phyloP scores from a whole-genome alignment of 2,888 invertebrate species.

The Fragum fragum region DNA sequence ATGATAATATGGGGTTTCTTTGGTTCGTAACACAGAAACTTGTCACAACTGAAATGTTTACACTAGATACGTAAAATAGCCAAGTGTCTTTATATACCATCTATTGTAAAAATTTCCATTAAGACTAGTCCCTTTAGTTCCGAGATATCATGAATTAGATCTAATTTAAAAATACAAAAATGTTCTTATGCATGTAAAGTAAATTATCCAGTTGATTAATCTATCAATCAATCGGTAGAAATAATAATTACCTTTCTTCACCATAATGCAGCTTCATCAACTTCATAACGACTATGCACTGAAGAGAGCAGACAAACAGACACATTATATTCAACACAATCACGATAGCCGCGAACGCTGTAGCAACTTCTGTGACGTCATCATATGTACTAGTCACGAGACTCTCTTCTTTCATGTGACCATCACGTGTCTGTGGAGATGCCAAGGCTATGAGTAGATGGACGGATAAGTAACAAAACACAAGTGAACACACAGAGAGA shows the following conservation, averaged over 20 bases:
- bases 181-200: no score
- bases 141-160: no score
- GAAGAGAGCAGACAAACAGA: slow-evolving; percentile 96
- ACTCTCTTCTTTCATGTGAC: slow-evolving; percentile 26
- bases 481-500: slow-evolving; percentile 94
- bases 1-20: no score
- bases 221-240: no score
- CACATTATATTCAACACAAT: slow-evolving; percentile 96
- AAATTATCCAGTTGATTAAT: no score
- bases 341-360: slow-evolving; percentile 95
- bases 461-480: slow-evolving; percentile 92
- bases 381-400: slow-evolving; percentile 86
- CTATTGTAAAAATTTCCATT: no score
- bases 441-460: slow-evolving; percentile 93
- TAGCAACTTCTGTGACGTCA: slow-evolving; percentile 96
- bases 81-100: no score
- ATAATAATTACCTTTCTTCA: slow-evolving; percentile 89
- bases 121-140: no score
- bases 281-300: slow-evolving; percentile 97
- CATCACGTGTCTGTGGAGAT: slow-evolving; percentile 85
- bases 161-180: no score
- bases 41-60: no score
- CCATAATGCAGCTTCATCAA: slow-evolving; percentile 95
- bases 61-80: no score
- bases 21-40: no score